Percentiles rank a stretch among this genome's conserved stretches.
Conservation (phyloP, 92 coral and sea anemone species). For the Blastomussa wellsi region DNA sequence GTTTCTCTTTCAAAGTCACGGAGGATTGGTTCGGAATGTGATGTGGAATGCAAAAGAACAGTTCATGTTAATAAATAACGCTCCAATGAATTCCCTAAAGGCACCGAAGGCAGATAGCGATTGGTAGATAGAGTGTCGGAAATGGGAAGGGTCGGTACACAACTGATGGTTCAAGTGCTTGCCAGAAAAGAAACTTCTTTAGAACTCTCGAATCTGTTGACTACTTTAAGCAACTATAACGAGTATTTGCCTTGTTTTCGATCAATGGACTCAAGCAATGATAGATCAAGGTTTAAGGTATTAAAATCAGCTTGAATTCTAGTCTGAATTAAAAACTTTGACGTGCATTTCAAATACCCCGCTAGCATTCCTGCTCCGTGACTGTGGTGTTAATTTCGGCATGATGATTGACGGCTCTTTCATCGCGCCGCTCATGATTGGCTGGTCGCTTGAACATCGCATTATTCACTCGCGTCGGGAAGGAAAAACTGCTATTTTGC, state of each 20-base stretch:
- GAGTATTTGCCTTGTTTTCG: neutral
- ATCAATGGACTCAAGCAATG: constrained; percentile 20
- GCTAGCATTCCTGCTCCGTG: constrained; percentile 70
- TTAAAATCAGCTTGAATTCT: constrained; percentile 41
- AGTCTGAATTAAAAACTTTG: constrained; percentile 14
- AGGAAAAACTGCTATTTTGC: constrained; percentile 33
- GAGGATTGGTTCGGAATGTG: neutral
- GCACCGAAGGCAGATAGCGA: neutral
- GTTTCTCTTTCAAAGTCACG: constrained; percentile 1
- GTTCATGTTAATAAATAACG: neutral
- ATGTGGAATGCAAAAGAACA: constrained; percentile 6
- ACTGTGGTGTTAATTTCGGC: constrained; percentile 65
- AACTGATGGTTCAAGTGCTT: constrained; percentile 18
- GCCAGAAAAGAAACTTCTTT: constrained; percentile 2
- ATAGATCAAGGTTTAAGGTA: neutral
- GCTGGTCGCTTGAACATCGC: constrained; percentile 39
- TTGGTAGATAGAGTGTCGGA: constrained; percentile 39
- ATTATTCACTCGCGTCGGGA: constrained; percentile 48
- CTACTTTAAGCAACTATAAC: neutral
- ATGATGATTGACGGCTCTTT: constrained; percentile 75
- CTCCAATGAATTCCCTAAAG: constrained; percentile 39
- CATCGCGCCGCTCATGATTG: constrained; percentile 69
- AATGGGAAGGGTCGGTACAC: constrained; percentile 36
- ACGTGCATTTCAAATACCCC: constrained; percentile 30
- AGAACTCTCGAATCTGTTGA: constrained; percentile 11